phyloP scores from a whole-genome alignment of 1,140 invertebrate species.

The Melanaphis sacchari region DNA sequence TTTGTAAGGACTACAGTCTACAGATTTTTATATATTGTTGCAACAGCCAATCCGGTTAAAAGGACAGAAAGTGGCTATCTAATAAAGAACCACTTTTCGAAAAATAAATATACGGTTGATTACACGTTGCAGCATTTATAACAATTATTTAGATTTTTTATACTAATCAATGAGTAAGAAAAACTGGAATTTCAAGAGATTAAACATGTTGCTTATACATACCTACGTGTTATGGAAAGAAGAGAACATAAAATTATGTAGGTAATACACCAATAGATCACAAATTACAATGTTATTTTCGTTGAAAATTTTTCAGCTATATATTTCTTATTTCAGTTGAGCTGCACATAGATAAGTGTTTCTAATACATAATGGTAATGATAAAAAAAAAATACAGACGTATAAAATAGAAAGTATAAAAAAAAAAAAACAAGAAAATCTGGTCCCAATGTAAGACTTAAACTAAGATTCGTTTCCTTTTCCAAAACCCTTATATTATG shows the following conservation, averaged over 20 bases:
- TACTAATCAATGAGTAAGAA: neutral
- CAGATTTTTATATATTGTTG: neutral
- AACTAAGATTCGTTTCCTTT: constrained; percentile 11
- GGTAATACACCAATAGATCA: neutral
- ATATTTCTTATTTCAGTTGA: neutral
- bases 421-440: neutral
- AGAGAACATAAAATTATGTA: neutral
- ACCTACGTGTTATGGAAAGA: neutral
- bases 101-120: neutral
- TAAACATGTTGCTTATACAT: neutral
- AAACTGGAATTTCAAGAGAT: neutral
- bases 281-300: neutral
- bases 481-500: neutral
- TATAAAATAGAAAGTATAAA: neutral
- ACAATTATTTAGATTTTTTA: neutral
- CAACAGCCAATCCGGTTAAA: neutral
- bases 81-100: neutral
- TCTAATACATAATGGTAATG: neutral
- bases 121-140: neutral
- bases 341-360: neutral
- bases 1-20: neutral
- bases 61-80: neutral
- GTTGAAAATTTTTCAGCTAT: neutral
- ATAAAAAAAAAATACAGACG: neutral
- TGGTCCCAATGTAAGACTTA: neutral